Base-by-base conservation (phyloP, 1,140 invertebrate species). In the Drosophila biarmipes region DNA sequence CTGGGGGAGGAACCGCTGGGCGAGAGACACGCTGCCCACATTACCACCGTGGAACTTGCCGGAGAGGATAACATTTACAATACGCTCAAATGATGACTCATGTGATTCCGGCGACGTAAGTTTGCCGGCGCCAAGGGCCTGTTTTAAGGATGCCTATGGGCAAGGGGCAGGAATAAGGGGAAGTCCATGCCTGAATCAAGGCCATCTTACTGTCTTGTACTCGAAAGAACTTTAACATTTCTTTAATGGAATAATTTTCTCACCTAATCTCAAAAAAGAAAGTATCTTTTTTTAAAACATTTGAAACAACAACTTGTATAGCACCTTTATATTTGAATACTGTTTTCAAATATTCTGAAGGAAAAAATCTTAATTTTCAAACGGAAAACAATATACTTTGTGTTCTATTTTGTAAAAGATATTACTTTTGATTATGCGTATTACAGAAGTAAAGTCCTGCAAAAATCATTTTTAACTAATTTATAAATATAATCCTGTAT, bases 21-120 rank as follows among this genome's bases (percentile, higher is more conserved):
- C 1, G 84, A 87, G 49, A 48, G 80, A n/a, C 82, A 82, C 56
- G 66, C 56, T 12, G 52, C 62, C 15, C 85, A 87, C 49, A 66
- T 91, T 14, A 91, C 90, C 45, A 91, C 84, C 19, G 87, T 91
- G 31, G 81, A 90, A 42, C 52, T 89, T 42, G 85, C 85, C 31
- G 84, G 84, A 7, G 85, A 86, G 54, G 90, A 91, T 69, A 91
- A 91, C 74, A 91, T 91, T 72, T 91, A 91, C 71, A 91, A 91
- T 85, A 91, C 90, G 77, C 84, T 91, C 76, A 91, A 91, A 91
- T 91, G 90, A 91, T 91, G 90, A 91, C 75, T 91, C 66, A 81
- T 91, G 90, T 91, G 90, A 91, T 91, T 91, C 75, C 80, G 90
- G 74, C 84, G 82, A 58, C 78, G 77, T 57, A 90, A 85, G 66